Percentiles rank a stretch among this genome's conserved stretches.
Evolutionary conservation across 2,888 invertebrate species (phyloP).

Genomic region (Yponomeuta malinellus): DNA sequence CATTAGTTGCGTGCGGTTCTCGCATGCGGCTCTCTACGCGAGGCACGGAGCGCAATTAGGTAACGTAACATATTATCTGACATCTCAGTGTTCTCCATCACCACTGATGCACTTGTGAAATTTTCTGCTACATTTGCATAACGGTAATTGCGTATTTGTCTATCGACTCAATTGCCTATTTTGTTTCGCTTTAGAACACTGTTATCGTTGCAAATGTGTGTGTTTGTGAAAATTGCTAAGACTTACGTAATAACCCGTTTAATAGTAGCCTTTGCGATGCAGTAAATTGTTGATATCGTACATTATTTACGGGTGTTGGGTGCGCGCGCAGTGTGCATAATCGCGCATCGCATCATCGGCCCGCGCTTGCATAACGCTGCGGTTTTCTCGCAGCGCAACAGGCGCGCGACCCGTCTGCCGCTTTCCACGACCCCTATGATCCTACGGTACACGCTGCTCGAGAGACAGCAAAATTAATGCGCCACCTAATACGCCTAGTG

Average conservation of each 20-base stretch:
- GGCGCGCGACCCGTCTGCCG: constrained; percentile 27
- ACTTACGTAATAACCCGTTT: background rate
- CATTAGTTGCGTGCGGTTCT: constrained; percentile 18
- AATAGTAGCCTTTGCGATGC: background rate
- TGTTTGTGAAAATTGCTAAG: background rate
- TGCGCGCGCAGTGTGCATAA: constrained; percentile 5
- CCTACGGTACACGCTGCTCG: constrained; percentile 26
- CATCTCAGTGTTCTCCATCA: constrained; percentile 34
- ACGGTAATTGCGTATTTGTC: background rate
- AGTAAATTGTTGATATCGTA: constrained; percentile 5
- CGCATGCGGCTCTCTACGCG: constrained; percentile 33
- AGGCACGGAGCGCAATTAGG: constrained; percentile 37
- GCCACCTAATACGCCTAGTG: background rate
- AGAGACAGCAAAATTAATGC: constrained; percentile 11
- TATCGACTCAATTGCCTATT: background rate
- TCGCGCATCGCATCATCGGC: constrained; percentile 20
- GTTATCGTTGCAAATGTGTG: background rate
- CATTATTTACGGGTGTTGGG: constrained; percentile 5
- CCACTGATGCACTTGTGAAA: constrained; percentile 40
- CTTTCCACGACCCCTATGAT: constrained; percentile 48
- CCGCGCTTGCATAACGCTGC: constrained; percentile 19
- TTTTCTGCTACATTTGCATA: constrained; percentile 24
- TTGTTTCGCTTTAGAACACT: background rate
- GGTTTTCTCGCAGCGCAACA: constrained; percentile 32
- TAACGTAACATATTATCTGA: constrained; percentile 43